Evolutionary conservation across 2,888 invertebrate genomes (phyloP).

Genomic region (Mimumesa dahlbomi): DNA sequence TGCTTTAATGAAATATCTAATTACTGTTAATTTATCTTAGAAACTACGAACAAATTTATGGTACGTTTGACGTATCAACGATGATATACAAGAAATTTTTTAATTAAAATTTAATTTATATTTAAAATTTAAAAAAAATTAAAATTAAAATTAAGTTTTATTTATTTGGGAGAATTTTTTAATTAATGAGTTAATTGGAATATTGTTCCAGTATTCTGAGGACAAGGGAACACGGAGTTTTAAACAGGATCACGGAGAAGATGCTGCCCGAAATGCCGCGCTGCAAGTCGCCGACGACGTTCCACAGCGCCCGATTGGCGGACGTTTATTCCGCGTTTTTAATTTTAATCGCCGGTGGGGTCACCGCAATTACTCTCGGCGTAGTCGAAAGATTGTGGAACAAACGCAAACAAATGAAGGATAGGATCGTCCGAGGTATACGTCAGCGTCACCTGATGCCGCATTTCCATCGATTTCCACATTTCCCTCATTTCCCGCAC

Average conservation of each 20-base stretch:
- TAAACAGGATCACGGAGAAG: conserved; percentile 72
- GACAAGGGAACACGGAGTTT: conserved; percentile 77
- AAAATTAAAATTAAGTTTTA: too few species aligned
- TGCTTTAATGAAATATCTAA: too few species aligned
- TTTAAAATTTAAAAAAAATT: not conserved
- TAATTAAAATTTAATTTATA: too few species aligned
- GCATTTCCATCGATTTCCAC: not conserved
- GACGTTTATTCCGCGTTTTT: conserved; percentile 83
- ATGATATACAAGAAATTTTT: too few species aligned
- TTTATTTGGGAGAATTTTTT: too few species aligned
- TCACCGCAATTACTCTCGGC: conserved; percentile 69
- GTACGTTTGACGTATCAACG: too few species aligned
- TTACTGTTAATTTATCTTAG: too few species aligned
- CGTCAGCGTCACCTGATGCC: conserved; percentile 45
- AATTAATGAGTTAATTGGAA: not conserved
- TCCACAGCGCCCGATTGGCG: conserved; percentile 83
- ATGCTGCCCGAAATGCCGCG: conserved; percentile 82
- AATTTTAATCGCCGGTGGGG: conserved; percentile 81
- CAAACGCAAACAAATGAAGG: conserved; percentile 62
- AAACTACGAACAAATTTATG: too few species aligned
- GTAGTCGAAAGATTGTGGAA: conserved; percentile 75
- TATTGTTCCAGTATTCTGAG: conserved; percentile 74
- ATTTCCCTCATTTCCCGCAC: conserved; percentile 1
- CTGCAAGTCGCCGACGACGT: conserved; percentile 82
- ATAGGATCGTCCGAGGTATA: conserved; percentile 55